Evolutionary conservation across 2,797 vertebrate genomes (phyloP).

Genomic region (Megalops cyprinoides): DNA sequence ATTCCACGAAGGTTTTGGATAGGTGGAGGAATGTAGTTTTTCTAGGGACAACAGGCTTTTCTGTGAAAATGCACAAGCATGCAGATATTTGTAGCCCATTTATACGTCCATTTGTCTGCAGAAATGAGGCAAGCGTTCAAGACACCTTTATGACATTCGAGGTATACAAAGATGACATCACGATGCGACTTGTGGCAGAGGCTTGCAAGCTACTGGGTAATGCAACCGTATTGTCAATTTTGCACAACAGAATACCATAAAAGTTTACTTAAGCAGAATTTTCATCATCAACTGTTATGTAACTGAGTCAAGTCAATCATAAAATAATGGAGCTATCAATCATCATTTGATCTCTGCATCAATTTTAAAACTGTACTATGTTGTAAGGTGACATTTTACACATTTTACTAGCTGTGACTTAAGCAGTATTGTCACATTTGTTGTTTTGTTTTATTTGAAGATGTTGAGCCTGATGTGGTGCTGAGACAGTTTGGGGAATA

Average conservation of each 20-base stretch:
- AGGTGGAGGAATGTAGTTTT: not conserved
- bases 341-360: too few species aligned
- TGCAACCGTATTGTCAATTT: not conserved
- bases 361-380: too few species aligned
- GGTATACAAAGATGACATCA: slow-evolving; percentile 79
- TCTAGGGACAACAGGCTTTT: too few species aligned
- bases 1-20: not conserved
- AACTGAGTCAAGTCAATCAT: too few species aligned
- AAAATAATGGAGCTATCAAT: too few species aligned
- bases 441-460: slow-evolving; percentile 52
- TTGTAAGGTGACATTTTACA: too few species aligned
- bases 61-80: not conserved
- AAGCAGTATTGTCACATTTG: not conserved
- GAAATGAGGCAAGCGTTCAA: slow-evolving; percentile 68
- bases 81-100: not conserved
- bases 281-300: not conserved
- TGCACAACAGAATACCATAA: not conserved
- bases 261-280: slow-evolving; percentile 29
- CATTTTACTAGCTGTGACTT: too few species aligned
- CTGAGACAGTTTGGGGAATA: slow-evolving; percentile 79
- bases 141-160: slow-evolving; percentile 80
- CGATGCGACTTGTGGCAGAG: slow-evolving; percentile 71
- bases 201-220: slow-evolving; percentile 72
- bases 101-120: slow-evolving; percentile 41
- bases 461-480: slow-evolving; percentile 69